Evolutionary conservation across 2,113 vertebrate species (phyloP), one percentile per base, ranked within the genome.

Genomic region (Perognathus longimembris): DNA sequence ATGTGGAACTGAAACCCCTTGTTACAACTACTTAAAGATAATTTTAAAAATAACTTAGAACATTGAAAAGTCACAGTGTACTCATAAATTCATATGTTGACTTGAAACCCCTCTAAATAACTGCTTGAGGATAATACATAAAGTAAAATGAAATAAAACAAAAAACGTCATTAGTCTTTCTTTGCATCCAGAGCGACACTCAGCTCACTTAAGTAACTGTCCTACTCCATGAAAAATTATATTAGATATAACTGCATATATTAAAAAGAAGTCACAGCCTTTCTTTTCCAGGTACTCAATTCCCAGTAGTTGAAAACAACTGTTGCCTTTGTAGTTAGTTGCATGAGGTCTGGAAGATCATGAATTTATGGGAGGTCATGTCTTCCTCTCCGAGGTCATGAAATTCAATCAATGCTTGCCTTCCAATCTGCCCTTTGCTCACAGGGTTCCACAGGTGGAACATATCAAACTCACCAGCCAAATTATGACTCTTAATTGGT

Each of bases 401-500:
- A 96, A 96, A 97, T 97, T 96, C 96, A 97, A 97, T 97, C 96
- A 96, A 96, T 97, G 95, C 96, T 96, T 96, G 96, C 96, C 95
- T 97, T 96, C 96, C 96, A 96, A 96, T 92, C 92, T 96, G 95
- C 96, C 96, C 96, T 97, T 97, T 96, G 96, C 95, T 96, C 96
- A 59, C 96, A 95, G 96, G 96, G 89, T 91, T 97, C 95, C 96
- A 96, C 96, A 97, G 96, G 96, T 97, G 96, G 96, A 97, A 97
- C 96, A 92, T 96, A 97, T 97, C 96, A 97, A 96, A 96, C 96
- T 96, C 96, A 97, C 96, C 94, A 97, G 96, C 95, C 96, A 97
- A 97, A 97, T 97, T 97, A 96, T 96, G 96, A 96, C 95, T 96
- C 96, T 96, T 97, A 97, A 97, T 97, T 97, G 95, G 96, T 96